Evolutionary conservation across 2,888 invertebrate species (phyloP).

Genomic region (Acanthoscelides obtectus): DNA sequence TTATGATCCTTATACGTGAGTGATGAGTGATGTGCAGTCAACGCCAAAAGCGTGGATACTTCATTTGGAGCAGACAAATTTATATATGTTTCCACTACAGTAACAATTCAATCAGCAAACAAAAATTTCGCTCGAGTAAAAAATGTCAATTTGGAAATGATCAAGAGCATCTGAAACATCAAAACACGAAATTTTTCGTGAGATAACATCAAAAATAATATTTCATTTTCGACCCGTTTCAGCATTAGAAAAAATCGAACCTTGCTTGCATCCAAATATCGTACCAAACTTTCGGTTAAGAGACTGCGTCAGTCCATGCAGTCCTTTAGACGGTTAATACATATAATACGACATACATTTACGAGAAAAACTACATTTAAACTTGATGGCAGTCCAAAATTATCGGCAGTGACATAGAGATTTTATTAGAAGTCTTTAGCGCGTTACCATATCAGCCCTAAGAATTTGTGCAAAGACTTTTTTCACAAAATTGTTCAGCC

Average conservation of each 20-base stretch:
- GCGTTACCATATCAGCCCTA: not conserved
- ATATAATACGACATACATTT: slow-evolving; percentile 29
- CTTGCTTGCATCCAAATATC: too few species aligned
- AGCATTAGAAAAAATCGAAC: too few species aligned
- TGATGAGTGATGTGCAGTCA: not conserved
- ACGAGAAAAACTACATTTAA: slow-evolving; percentile 30
- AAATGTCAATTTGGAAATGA: too few species aligned
- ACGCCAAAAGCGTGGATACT: slow-evolving; percentile 17
- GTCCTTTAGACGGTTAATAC: slow-evolving; percentile 10
- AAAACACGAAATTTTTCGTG: too few species aligned
- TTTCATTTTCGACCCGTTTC: too few species aligned
- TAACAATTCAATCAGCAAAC: too few species aligned
- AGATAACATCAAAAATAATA: too few species aligned
- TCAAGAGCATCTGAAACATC: too few species aligned
- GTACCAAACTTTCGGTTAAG: not conserved
- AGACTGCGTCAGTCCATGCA: slow-evolving; percentile 28
- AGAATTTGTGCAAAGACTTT: slow-evolving; percentile 23
- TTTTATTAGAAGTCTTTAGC: slow-evolving; percentile 6
- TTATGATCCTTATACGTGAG: slow-evolving; percentile 13
- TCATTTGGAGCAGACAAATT: slow-evolving; percentile 4
- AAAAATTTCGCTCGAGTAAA: too few species aligned
- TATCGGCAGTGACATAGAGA: slow-evolving; percentile 43
- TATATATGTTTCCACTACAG: too few species aligned
- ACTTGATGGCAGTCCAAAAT: slow-evolving; percentile 44
- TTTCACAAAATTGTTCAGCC: slow-evolving; percentile 9